phyloP scores from a whole-genome alignment of 2,888 invertebrate genomes.

The Himalopsyche tibetana region DNA sequence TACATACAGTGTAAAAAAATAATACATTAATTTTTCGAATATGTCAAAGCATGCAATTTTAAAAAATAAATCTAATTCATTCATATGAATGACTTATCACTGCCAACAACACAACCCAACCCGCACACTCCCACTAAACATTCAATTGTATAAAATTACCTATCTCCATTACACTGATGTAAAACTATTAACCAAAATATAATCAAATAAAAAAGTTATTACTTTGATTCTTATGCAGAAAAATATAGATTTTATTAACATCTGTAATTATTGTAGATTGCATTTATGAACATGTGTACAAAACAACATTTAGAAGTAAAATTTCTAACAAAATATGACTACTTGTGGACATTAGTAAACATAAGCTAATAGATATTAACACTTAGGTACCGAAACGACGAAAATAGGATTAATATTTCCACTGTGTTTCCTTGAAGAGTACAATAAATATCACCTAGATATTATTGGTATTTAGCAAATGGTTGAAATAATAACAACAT shows the following conservation, averaged over 20 bases:
- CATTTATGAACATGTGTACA: neutral
- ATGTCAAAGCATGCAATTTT: neutral
- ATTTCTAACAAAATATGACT: neutral
- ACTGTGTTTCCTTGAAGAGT: too few species aligned
- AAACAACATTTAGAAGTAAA: conserved; percentile 15
- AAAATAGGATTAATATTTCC: too few species aligned
- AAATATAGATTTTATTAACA: conserved; percentile 17
- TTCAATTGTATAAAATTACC: neutral
- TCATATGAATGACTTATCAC: conserved; percentile 28
- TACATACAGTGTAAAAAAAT: conserved; percentile 36
- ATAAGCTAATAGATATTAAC: neutral
- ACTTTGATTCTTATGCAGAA: conserved; percentile 3
- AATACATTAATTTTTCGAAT: conserved; percentile 17
- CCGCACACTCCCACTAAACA: conserved; percentile 18
- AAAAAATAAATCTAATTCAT: conserved; percentile 5
- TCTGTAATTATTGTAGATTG: neutral
- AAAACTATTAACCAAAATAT: neutral
- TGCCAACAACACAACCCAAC: conserved; percentile 29
- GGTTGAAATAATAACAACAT: too few species aligned
- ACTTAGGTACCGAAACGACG: too few species aligned
- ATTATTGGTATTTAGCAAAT: too few species aligned
- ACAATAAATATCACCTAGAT: too few species aligned
- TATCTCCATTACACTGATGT: too few species aligned
- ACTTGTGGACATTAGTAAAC: neutral
- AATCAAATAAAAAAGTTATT: neutral